Base-by-base conservation (phyloP, 2,113 vertebrate genomes). In the Cettia cetti region DNA sequence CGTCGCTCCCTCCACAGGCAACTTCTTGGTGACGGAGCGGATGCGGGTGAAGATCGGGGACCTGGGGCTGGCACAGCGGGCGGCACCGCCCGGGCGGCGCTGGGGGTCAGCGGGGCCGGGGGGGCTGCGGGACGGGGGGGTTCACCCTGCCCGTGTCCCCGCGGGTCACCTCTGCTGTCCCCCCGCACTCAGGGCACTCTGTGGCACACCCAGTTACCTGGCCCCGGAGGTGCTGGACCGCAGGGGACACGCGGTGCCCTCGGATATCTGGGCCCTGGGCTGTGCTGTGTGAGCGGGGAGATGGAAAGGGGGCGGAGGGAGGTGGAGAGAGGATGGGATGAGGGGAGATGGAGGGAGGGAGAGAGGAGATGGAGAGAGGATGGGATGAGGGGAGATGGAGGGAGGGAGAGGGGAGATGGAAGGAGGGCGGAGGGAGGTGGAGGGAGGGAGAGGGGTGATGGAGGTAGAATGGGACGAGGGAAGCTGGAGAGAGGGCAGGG, bases 21-120 rank as follows among this genome's bases (percentile, higher is more conserved):
- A 98, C 50, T 96, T 98, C 89, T 91, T 98, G 89, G 92, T 98
- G 63, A 98, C 92, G 0, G 81, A 95, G 75, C 64, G 81, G 86
- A 98, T 98, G 98, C 96, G 75, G 76, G 97, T 98, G 80, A 98
- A 98, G 92, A 98, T 98, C 2, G 97, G 97, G 33, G 98, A 98
- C 94, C 93, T 98, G 91, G 98, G 98, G 35, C 95, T 98, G 95
- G 98, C 97, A 0, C 82, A 10, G 26, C 59, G 2, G 17, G 88
- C 92, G 63, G 95, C 96, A 5, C 94, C 90, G 0, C 68, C 80
- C 3, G 86, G 94, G 27, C 91, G 31, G 84, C 77, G 96, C 90
- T 97, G 96, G 88, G 97, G 98, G 97, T 98, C 72, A 97, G 94
- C 1, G 13, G 19, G 45, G 44, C 4, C 1, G 6, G 0, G 19